Conservation (phyloP, 2,113 vertebrate species). For the Conger conger region DNA sequence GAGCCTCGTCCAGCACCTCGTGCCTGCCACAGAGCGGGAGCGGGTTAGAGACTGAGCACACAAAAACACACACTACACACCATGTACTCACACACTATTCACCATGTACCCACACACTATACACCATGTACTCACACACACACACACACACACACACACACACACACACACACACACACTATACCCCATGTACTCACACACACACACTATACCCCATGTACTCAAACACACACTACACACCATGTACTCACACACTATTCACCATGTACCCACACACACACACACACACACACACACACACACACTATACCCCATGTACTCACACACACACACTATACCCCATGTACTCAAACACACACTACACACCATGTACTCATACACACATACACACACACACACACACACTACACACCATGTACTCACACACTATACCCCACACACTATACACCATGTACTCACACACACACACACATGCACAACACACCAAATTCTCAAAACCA, state of each 20-base stretch:
- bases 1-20: conserved; percentile 93
- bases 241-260: background rate
- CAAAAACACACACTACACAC: background rate
- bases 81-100: background rate
- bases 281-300: conserved; percentile 1
- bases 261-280: too few species aligned
- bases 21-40: conserved; percentile 66
- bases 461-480: background rate
- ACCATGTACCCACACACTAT: background rate
- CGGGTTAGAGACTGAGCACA: background rate
- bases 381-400: conserved; percentile 5
- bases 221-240: background rate
- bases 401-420: background rate
- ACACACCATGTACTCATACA: background rate
- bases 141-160: conserved; percentile 1
- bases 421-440: too few species aligned
- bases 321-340: too few species aligned
- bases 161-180: conserved; percentile 1
- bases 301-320: too few species aligned
- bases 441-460: too few species aligned
- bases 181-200: too few species aligned
- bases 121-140: too few species aligned
- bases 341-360: background rate
- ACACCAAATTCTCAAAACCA: too few species aligned
- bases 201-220: too few species aligned